Evolutionary conservation across 2,888 invertebrate species (phyloP), one percentile per base, ranked within the genome.

Genomic region (Ophion ventricosus): DNA sequence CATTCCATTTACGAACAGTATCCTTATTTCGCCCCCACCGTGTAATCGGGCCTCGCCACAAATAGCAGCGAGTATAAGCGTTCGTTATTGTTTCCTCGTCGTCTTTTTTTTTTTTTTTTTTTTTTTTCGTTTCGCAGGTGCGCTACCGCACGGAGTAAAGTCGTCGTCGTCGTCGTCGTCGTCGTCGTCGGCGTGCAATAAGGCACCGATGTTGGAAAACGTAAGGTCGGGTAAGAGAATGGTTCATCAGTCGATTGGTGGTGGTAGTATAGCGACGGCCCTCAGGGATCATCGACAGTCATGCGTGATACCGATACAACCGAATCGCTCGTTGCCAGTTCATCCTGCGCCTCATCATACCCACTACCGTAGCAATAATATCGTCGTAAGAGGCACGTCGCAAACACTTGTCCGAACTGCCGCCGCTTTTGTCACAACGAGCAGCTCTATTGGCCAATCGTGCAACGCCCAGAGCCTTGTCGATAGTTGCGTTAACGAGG

Each of bases 291-390:
- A 91, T 80, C 88, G 90, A 26, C 86, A 89, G 54, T 75, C 90
- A 17, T 91, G 88, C 85, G 83, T 86, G 20, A 91, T 92, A 43
- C 91, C 92, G 7, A 84, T 89, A 25, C 92, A 92, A 76, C 92
- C 92, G 23, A 92, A 92, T 87, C 91, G 89, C 25, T 90, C 91
- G 10, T 84, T 92, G 40, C 92, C 92, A 1, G 87, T 92, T 10
- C 88, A 89, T n/a, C 92, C 92, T 17, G 90, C 90, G 14, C 92
- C 92, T 0, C 89, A 85, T 49, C 89, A 86, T 43, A 86, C 76
- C 1, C 88, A 85, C 26, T 85, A 67, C 7, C 79, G 87, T 29
- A 20, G 40, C 23, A 61, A 72, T 0, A 70, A 59, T 5, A 82
- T 77, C 35, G 75, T 49, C 49, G 25, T 56, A 35, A 57, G 35